These are phyloP conservation scores for Paradoxurus hermaphroditus DNA, from an alignment of 2,113 vertebrate species.

Conservation along the genomic window DNA sequence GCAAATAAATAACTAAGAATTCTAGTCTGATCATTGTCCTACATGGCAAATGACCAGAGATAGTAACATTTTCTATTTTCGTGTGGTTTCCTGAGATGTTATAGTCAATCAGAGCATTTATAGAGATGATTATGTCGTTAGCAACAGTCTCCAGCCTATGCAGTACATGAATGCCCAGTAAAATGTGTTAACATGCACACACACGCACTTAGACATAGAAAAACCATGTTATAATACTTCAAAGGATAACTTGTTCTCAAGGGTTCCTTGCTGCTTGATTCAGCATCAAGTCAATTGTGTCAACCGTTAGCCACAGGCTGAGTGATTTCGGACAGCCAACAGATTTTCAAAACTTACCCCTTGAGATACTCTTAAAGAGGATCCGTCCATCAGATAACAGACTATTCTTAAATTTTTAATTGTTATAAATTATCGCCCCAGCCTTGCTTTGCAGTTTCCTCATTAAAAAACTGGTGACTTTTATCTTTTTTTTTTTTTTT, in stretches of 20 bases:
- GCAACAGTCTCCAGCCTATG: background rate
- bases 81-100: background rate
- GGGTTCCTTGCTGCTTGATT: constrained; percentile 20
- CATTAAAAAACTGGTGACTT: constrained; percentile 16
- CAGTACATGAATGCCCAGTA: background rate
- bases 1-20: background rate
- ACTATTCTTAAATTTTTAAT: background rate
- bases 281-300: background rate
- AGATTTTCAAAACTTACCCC: constrained; percentile 6
- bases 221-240: background rate
- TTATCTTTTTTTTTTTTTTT: no score
- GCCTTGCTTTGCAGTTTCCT: constrained; percentile 13
- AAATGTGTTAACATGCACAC: background rate
- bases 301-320: background rate
- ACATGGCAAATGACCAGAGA: background rate
- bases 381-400: background rate
- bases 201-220: background rate
- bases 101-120: background rate
- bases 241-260: background rate
- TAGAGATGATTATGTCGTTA: background rate
- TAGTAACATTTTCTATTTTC: constrained; percentile 35
- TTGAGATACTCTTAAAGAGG: constrained; percentile 38
- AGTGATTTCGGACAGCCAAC: background rate
- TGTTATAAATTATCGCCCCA: background rate
- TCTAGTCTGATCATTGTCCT: background rate